Percentiles rank a stretch among this genome's conserved stretches.
Evolutionary conservation across 64 coral and sea anemone genomes (phyloP).

Genomic region (Dendronephthya gigantea): DNA sequence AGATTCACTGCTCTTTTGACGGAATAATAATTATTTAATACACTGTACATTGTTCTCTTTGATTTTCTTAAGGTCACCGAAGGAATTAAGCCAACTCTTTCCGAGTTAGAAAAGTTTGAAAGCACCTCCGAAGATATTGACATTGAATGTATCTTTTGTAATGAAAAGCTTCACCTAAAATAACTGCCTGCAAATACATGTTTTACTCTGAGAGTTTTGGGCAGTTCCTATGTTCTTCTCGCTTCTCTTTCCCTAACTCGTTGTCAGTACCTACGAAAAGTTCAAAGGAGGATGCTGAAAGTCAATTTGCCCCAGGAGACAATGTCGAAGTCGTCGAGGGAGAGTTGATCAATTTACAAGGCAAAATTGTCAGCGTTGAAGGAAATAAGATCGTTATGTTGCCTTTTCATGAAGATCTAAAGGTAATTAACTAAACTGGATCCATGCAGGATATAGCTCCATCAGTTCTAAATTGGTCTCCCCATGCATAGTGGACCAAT

Average conservation of each 20-base stretch:
- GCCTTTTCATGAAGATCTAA: slow-evolving; percentile 88
- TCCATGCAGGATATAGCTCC: too few relatives aligned
- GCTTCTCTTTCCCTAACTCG: slow-evolving; percentile 26
- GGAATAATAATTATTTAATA: too few relatives aligned
- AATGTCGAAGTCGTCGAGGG: slow-evolving; percentile 77
- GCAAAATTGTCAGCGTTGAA: slow-evolving; percentile 81
- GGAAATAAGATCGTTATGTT: slow-evolving; percentile 78
- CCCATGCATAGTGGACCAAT: too few relatives aligned
- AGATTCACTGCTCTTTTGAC: too few relatives aligned
- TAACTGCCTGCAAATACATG: too few relatives aligned
- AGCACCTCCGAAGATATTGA: slow-evolving; percentile 88
- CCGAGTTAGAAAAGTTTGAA: slow-evolving; percentile 92
- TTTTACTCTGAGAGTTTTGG: too few relatives aligned
- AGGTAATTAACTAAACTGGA: too few relatives aligned
- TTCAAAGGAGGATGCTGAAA: slow-evolving; percentile 46
- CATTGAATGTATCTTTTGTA: slow-evolving; percentile 64
- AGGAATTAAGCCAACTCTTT: slow-evolving; percentile 84
- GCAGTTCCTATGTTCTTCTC: too few relatives aligned
- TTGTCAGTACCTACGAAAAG: slow-evolving; percentile 58
- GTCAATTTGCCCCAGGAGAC: slow-evolving; percentile 66
- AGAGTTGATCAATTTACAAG: slow-evolving; percentile 77
- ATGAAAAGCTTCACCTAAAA: too few relatives aligned
- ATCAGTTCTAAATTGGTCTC: too few relatives aligned
- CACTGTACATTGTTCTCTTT: too few relatives aligned
- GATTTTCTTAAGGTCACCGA: slow-evolving; percentile 68